Evolutionary conservation across 2,113 vertebrate genomes (phyloP).

Genomic region (Perccottus glenii): DNA sequence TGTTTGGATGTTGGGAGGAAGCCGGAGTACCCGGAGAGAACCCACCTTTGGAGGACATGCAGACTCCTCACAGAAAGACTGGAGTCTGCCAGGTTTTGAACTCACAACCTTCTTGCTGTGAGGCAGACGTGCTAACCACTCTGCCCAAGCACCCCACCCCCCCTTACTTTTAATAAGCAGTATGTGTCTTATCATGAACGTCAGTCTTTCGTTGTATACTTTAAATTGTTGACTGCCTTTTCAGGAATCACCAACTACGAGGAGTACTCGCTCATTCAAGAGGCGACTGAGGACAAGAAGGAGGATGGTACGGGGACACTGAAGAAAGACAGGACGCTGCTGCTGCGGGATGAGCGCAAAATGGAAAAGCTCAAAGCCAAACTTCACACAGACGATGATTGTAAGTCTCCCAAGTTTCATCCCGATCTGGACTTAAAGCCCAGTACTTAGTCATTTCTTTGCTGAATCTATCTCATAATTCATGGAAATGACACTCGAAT

Average conservation of each 20-base stretch:
- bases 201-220: too few species aligned
- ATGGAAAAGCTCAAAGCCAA: conserved; percentile 99
- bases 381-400: conserved; percentile 97
- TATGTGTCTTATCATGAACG: conserved; percentile 6
- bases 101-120: too few species aligned
- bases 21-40: too few species aligned
- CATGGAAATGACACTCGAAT: conserved; percentile 27
- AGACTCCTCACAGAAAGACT: too few species aligned
- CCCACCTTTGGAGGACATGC: too few species aligned
- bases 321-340: conserved; percentile 92
- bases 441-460: conserved; percentile 14
- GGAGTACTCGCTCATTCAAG: conserved; percentile 98
- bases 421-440: conserved; percentile 13
- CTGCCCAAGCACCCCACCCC: too few species aligned
- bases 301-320: conserved; percentile 92
- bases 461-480: conserved; percentile 12
- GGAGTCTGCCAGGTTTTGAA: too few species aligned
- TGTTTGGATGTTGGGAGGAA: too few species aligned
- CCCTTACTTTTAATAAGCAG: too few species aligned
- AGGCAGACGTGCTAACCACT: too few species aligned
- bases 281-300: conserved; percentile 90
- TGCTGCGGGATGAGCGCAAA: conserved; percentile 93
- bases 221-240: conserved; percentile 30
- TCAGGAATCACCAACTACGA: conserved; percentile 99
- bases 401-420: conserved; percentile 79